Base-by-base conservation (phyloP, 2,888 invertebrate species). In the Drosophila quinaria region DNA sequence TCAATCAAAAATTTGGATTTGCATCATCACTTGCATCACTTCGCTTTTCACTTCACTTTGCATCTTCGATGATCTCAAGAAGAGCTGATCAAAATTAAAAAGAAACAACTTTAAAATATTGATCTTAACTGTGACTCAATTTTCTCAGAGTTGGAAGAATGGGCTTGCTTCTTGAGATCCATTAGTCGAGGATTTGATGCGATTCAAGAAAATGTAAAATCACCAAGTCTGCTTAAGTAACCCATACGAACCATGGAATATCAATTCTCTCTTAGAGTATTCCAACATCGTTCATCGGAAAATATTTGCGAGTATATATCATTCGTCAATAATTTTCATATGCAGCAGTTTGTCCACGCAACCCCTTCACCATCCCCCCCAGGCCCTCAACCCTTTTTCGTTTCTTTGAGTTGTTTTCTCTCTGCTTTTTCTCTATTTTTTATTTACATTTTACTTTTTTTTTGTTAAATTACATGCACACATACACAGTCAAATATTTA, bases 401-500 rank as follows among this genome's bases (percentile, higher is more conserved):
- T 67, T 80, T 85, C 81, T 74, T 78, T 78, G 54, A 61, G 25
- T 65, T 46, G 52, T 58, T 60, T 80, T 73, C 60, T 44, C 49
- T 56, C 60, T 62, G 56, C 58, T 68, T 52, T 66, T 67, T 67
- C 37, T 59, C 37, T 58, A 47, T 35, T 67, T 65, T 49, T 62
- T 75, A 54, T 54, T 51, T 61, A 50, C 62, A 56, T 51, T 68
- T 72, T 63, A 69, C 59, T 69, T 69, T 66, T 69, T 81, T 84
- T 87, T 74, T 80, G 81, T 82, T 85, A 80, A 81, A 85, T 89
- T 80, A 87, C 87, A 89, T 87, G 87, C 85, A 81, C 80, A 84
- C 71, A 81, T 64, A 81, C 67, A 75, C 63, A 74, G 85, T 71
- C 81, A 85, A 89, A 89, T 87, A 87, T 87, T 87, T 87, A 87